Conservation (phyloP, 2,113 vertebrate genomes). For the Ciconia boyciana region DNA sequence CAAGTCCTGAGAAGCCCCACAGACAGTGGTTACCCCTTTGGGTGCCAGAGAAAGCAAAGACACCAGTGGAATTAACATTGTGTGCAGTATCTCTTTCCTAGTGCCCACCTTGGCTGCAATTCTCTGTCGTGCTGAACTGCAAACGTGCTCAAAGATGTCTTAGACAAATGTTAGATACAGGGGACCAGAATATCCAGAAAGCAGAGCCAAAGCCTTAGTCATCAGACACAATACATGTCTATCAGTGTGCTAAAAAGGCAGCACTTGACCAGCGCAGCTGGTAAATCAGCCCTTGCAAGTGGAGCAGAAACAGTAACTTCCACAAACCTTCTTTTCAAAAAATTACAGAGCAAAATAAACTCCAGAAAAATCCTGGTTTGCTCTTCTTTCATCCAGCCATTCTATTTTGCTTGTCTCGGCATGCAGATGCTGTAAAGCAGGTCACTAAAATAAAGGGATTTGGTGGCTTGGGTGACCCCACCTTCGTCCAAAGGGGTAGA, state of each 20-base stretch:
- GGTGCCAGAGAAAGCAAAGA: neutral
- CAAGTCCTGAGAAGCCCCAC: neutral
- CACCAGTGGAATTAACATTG: fast-evolving
- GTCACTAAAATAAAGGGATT: neutral
- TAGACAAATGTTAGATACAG: neutral
- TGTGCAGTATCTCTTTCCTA: neutral
- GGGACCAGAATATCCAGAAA: neutral
- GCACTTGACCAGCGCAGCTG: neutral
- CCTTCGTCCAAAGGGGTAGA: neutral
- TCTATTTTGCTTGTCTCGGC: neutral
- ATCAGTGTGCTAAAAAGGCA: neutral
- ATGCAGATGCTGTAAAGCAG: neutral
- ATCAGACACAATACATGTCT: neutral
- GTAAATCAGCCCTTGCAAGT: neutral
- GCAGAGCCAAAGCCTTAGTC: neutral
- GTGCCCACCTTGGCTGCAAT: neutral
- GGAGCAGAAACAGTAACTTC: neutral
- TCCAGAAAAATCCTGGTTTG: neutral
- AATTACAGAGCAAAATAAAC: neutral
- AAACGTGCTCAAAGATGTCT: neutral
- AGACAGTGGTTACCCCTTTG: neutral
- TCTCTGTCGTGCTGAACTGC: neutral
- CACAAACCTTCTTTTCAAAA: neutral
- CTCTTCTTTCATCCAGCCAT: neutral
- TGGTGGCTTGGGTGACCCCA: neutral